Evolutionary conservation across 1,140 invertebrate species (phyloP), one percentile per base, ranked within the genome.

Genomic region (Anthonomus grandis): DNA sequence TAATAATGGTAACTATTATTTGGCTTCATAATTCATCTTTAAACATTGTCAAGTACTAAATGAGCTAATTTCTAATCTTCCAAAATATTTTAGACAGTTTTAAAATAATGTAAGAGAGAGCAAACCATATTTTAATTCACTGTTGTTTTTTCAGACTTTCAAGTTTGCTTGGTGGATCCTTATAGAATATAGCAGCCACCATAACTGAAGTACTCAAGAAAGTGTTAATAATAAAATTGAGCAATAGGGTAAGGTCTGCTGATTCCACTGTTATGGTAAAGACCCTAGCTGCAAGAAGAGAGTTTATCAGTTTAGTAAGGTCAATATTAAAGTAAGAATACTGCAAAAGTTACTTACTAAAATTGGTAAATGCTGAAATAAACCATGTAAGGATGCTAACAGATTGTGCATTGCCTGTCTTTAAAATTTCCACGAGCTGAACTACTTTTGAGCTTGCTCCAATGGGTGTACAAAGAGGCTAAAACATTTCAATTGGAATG

Each of bases 401-500:
- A 10, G 82, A 81, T 59, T 85, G 81, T 6, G 83, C 78, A 69
- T 85, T 84, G 64, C 74, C 78, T 2, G 78, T 76, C 64, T 71
- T 75, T 10, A 85, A 45, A 59, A 87, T 86, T 48, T 83, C 78
- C 31, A 80, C 69, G 5, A 87, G 76, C 64, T 87, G 85, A 15
- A 83, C 75, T 4, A 84, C 70, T 77, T 87, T 87, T 38, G 84
- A 83, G 22, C 83, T 84, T 24, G 83, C 81, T 59, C 84, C 85
- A 52, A 87, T 77, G 4, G 85, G 85, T 0, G 84, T 86, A 62
- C 82, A 84, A 8, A 86, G 71, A 1, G 84, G 83, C 84, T 86
- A 66, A 71, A 80, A 76, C 69, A 59, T 72, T 47, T 31, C 57
- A n/a, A n/a, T n/a, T n/a, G n/a, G n/a, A n/a, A n/a, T n/a, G n/a